These are phyloP conservation scores for Saxidomus purpurata DNA, from an alignment of 1,140 invertebrate species.

Conservation along the genomic window DNA sequence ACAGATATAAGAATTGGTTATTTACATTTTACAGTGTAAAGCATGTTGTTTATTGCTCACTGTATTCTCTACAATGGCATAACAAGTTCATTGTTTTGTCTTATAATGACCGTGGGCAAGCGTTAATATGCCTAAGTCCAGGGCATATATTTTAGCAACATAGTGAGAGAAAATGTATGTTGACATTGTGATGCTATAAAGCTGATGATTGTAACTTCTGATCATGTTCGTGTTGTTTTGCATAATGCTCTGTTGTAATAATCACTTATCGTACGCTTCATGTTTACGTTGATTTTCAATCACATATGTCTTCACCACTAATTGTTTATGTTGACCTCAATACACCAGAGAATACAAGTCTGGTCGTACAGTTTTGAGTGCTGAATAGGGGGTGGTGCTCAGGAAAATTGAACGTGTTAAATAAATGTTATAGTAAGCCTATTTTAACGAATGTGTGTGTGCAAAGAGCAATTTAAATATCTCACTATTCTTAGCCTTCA, in stretches of 20 bases:
- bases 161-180: slow-evolving; percentile 36
- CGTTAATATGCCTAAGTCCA: not conserved
- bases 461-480: slow-evolving; percentile 85
- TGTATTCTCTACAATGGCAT: too few species aligned
- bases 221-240: slow-evolving; percentile 28
- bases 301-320: not conserved
- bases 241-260: not conserved
- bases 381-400: slow-evolving; percentile 20
- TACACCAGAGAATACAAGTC: slow-evolving; percentile 10
- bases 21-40: too few species aligned
- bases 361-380: not conserved
- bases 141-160: slow-evolving; percentile 55
- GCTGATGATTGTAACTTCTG: slow-evolving; percentile 46
- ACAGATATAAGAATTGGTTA: too few species aligned
- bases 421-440: not conserved
- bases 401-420: slow-evolving; percentile 35
- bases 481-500: too few species aligned
- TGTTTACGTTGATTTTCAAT: not conserved
- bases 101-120: not conserved
- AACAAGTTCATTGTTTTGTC: not conserved
- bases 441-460: slow-evolving; percentile 85
- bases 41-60: too few species aligned
- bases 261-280: not conserved
- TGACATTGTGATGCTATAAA: slow-evolving; percentile 33
- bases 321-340: not conserved